Percentiles rank a stretch among this genome's conserved stretches.
phyloP scores from a whole-genome alignment of 2,888 invertebrate genomes.

The Tricholauxania praeusta region DNA sequence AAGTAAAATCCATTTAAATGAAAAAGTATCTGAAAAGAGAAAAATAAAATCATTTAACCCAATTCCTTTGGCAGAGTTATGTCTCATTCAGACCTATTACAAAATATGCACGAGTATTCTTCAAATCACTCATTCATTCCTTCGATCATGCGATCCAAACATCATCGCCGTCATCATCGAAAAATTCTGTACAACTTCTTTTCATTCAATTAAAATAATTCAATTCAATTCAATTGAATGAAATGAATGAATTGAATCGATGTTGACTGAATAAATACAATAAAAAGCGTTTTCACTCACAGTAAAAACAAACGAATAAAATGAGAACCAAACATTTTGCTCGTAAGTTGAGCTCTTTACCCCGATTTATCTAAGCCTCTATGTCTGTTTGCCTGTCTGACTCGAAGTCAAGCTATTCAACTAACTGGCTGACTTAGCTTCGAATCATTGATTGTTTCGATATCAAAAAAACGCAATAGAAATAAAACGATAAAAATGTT shows the following conservation, averaged over 20 bases:
- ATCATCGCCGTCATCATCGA: background rate
- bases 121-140: slow-evolving; percentile 2
- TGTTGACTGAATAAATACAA: slow-evolving; percentile 23
- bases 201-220: slow-evolving; percentile 33
- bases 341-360: background rate
- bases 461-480: background rate
- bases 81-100: slow-evolving; percentile 9
- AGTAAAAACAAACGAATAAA: slow-evolving; percentile 3
- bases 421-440: background rate
- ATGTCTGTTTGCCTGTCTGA: too few species aligned
- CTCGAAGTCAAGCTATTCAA: background rate
- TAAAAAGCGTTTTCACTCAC: slow-evolving; percentile 18
- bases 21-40: background rate
- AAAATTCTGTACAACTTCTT: slow-evolving; percentile 19
- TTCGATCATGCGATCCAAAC: background rate
- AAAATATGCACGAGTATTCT: slow-evolving; percentile 1
- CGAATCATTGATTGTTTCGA: slow-evolving; percentile 7
- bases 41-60: background rate
- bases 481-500: background rate
- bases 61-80: slow-evolving; percentile 1
- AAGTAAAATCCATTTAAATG: background rate
- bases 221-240: slow-evolving; percentile 15
- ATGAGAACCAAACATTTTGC: background rate
- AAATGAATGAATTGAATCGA: slow-evolving; percentile 11
- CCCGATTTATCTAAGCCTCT: background rate